phyloP scores from a whole-genome alignment of 2,113 vertebrate species.

The Hydropotes inermis region DNA sequence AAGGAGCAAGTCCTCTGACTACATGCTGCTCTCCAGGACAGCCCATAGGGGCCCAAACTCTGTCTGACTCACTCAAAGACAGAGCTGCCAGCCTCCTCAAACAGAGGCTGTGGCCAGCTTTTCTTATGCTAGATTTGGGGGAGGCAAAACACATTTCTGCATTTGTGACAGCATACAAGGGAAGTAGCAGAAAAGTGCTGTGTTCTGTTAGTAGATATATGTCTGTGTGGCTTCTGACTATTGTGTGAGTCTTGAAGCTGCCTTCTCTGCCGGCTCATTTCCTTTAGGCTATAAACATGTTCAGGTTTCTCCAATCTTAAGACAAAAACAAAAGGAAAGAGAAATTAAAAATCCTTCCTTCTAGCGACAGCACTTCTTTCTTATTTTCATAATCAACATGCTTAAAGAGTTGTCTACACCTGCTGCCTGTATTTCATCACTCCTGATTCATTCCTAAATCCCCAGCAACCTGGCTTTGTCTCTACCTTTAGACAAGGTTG shows the following conservation, averaged over 20 bases:
- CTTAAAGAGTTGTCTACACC: not conserved
- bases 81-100: not conserved
- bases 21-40: not conserved
- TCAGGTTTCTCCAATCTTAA: not conserved
- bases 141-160: not conserved
- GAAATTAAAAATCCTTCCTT: not conserved
- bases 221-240: not conserved
- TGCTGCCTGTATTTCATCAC: not conserved
- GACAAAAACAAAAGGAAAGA: not conserved
- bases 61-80: slow-evolving; percentile 6
- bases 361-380: not conserved
- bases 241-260: not conserved
- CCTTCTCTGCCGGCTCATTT: not conserved
- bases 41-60: not conserved
- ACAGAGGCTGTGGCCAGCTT: not conserved
- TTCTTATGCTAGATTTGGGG: not conserved
- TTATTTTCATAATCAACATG: not conserved
- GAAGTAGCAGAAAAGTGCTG: not conserved
- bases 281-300: not conserved
- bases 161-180: not conserved
- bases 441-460: not conserved
- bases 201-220: not conserved
- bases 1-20: not conserved
- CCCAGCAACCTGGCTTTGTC: not conserved
- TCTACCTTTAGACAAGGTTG: not conserved